phyloP scores from a whole-genome alignment of 1,140 invertebrate genomes.

The Caenorhabditis tropicalis region DNA sequence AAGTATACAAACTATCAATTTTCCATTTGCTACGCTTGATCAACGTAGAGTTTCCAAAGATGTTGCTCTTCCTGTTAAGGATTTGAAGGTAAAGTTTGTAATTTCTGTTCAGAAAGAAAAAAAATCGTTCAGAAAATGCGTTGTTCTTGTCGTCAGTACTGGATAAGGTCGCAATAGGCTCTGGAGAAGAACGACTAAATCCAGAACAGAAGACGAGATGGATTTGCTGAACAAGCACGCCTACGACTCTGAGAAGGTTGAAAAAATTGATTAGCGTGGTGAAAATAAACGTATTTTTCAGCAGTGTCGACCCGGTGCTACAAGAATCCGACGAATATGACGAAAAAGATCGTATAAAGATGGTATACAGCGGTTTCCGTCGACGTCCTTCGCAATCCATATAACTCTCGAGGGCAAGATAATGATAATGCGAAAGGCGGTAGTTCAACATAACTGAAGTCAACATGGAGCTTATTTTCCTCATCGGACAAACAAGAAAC shows the following conservation, averaged over 20 bases:
- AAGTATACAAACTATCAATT: background rate
- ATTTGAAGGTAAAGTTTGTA: background rate
- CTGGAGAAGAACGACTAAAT: background rate
- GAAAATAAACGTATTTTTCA: no score
- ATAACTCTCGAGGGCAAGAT: background rate
- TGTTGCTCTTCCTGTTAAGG: background rate
- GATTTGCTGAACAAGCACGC: no score
- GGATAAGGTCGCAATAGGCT: background rate
- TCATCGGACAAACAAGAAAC: background rate
- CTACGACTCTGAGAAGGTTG: no score
- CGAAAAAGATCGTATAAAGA: no score
- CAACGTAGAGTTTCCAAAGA: slow-evolving; percentile 18
- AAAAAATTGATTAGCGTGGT: no score
- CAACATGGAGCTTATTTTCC: slow-evolving; percentile 14
- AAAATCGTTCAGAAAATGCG: background rate
- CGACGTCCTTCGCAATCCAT: background rate
- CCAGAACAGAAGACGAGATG: background rate
- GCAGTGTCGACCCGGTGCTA: no score
- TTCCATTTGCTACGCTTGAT: slow-evolving; percentile 14
- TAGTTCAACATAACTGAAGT: background rate
- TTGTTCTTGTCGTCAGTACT: slow-evolving; percentile 9
- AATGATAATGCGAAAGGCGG: background rate
- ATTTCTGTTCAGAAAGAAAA: background rate
- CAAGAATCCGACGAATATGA: no score
- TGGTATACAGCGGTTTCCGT: no score